These are phyloP conservation scores for Cosmia pyralina DNA, from an alignment of 2,888 invertebrate species.

Conservation along the genomic window DNA sequence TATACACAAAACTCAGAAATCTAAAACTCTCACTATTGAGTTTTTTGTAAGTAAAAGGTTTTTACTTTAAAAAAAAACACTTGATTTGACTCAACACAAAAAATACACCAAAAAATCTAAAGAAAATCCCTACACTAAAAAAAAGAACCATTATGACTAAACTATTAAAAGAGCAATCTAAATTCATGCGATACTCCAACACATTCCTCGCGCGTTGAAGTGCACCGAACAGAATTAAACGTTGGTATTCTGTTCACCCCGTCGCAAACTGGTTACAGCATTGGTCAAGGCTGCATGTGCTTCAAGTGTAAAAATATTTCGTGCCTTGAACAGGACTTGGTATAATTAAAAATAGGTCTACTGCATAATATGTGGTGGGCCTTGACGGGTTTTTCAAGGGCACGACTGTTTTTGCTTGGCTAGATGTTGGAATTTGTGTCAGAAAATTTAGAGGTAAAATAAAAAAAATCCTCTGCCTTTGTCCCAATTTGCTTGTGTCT, in stretches of 20 bases:
- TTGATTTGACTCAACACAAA: not conserved
- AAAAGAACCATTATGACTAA: not conserved
- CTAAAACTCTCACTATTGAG: not conserved
- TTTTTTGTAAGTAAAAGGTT: not conserved
- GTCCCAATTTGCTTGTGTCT: not conserved
- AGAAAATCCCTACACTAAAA: too few relatives aligned
- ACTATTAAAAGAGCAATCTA: slow-evolving; percentile 26
- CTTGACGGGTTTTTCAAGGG: slow-evolving; percentile 53
- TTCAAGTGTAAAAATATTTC: slow-evolving; percentile 54
- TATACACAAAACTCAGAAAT: not conserved
- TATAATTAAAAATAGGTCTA: slow-evolving; percentile 48
- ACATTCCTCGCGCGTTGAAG: slow-evolving; percentile 31
- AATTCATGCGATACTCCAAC: slow-evolving; percentile 21
- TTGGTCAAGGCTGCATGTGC: slow-evolving; percentile 59
- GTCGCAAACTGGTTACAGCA: slow-evolving; percentile 54
- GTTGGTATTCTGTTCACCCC: slow-evolving; percentile 26
- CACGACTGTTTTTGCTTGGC: slow-evolving; percentile 27
- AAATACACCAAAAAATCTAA: too few relatives aligned
- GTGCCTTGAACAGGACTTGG: slow-evolving; percentile 23
- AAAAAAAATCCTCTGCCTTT: not conserved
- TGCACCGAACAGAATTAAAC: slow-evolving; percentile 15
- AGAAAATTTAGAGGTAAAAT: not conserved
- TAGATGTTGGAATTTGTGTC: not conserved
- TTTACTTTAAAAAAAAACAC: not conserved
- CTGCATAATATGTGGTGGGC: slow-evolving; percentile 48